Evolutionary conservation across 1,140 invertebrate species (phyloP), one percentile per base, ranked within the genome.

Genomic region (Microplitis mediator): DNA sequence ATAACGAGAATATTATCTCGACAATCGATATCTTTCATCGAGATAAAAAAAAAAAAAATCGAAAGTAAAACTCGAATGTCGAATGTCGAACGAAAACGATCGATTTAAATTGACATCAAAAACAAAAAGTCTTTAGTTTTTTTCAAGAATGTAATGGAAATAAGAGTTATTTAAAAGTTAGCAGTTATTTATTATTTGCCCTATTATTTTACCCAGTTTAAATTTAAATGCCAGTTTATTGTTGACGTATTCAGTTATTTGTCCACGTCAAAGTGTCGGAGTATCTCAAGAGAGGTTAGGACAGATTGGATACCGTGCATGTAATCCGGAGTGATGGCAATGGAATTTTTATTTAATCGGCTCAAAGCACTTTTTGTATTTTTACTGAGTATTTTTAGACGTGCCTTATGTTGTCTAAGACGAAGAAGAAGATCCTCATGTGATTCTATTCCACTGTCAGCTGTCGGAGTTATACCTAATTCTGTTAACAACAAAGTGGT

Each of bases 401-500:
- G 88, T 31, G 88, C 89, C 0, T 83, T 90, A 79, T 90, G 89
- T 76, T 90, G 89, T 78, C 82, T 90, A 39, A 83, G 88, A 39
- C 81, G 87, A 63, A 79, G 88, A 76, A 81, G 88, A 79, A 82
- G 87, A 75, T 84, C 83, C 3, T 89, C 86, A 3, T 86, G 83
- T 65, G 89, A 89, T 73, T 84, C 84, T 0, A 85, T 89, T 31
- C 89, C 88, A 0, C 79, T 90, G 58, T 88, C 89, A 2, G 79
- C 84, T 4, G 81, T 90, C 11, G 87, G 87, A 32, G 84, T 89
- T 23, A 78, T 89, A 52, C 83, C 88, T 3, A 88, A 84, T 72
- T 75, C 79, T n/a, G 45, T 68, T 36, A 82, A 80, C 35, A 83
- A 73, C 67, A 65, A 74, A 66, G 79, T 81, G 31, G 61, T 69